phyloP scores from a whole-genome alignment of 2,113 vertebrate genomes.

The Syngnathoides biaculeatus region DNA sequence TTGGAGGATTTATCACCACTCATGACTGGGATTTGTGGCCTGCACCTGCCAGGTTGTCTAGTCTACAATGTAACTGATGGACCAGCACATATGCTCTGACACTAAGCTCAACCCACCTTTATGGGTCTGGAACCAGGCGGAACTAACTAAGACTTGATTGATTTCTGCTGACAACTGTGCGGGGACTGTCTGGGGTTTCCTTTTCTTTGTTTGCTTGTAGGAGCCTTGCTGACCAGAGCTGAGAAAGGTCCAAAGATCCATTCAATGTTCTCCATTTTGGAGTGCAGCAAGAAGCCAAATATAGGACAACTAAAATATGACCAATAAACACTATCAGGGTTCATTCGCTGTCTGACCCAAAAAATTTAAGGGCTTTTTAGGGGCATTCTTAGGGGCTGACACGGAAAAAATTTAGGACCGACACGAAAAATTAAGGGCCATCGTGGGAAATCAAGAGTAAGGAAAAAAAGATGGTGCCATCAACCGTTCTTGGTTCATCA shows the following conservation, averaged over 20 bases:
- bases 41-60: conserved; percentile 3
- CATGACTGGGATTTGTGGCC: conserved; percentile 46
- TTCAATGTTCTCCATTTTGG: background rate
- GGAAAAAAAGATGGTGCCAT: too few relatives aligned
- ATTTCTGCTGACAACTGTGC: conserved; percentile 5
- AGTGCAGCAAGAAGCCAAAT: too few relatives aligned
- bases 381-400: too few relatives aligned
- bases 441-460: too few relatives aligned
- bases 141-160: conserved; percentile 1
- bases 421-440: too few relatives aligned
- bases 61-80: conserved; percentile 23
- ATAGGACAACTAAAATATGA: too few relatives aligned
- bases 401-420: too few relatives aligned
- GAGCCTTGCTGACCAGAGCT: background rate
- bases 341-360: too few relatives aligned
- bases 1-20: conserved; percentile 32
- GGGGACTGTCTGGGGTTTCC: background rate
- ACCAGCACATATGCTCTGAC: conserved; percentile 12
- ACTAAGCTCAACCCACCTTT: conserved; percentile 27
- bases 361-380: too few relatives aligned
- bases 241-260: background rate
- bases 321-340: too few relatives aligned
- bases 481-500: too few relatives aligned
- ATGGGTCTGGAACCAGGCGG: conserved; percentile 21
- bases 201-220: background rate